Evolutionary conservation across 2,797 vertebrate species (phyloP), one percentile per base, ranked within the genome.

Genomic region (Macroramphosus scolopax): DNA sequence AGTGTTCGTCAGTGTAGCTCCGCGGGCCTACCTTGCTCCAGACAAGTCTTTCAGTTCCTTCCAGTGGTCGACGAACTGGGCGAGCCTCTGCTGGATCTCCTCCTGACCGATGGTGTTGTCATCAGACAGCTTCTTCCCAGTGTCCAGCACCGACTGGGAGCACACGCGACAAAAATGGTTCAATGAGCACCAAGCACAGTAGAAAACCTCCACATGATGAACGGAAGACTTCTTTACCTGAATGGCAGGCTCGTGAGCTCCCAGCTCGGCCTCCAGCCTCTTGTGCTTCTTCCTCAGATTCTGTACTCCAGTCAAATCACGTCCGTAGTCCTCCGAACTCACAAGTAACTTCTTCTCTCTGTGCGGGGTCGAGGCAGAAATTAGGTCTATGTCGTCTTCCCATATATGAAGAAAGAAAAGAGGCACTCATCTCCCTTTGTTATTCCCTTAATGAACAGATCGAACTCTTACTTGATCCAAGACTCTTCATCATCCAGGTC

Each of bases 211-310:
- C n/a, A 22, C 20, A 8, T 2, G 11, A 24, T 11, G 3, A 35
- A 11, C 5, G 6, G 20, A 14, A n/a, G 15, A 37, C 4, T 12
- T 2, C 6, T 17, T 40, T 60, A 98, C 97, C 93, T 98, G 96
- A 47, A 98, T 98, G 17, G 97, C 95, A 0, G 96, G 96, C 67
- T 98, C 95, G 0, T 99, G 97, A 0, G 97, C 95, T 37, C 95
- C 95, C 51, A 99, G 79, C 63, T 99, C 97, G 0, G 97, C 97
- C 74, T 99, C 96, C 65, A 98, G 82, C 35, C 96, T 93, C 85
- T 98, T 99, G 75, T 99, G 97, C 32, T 98, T 99, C 84, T 98
- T 99, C 80, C 95, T 91, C 70, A 99, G 89, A 81, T 99, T 99
- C 91, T 99, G 97, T 8, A 99, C 97, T 25, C 97, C 96, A 0